Evolutionary conservation across 2,888 invertebrate species (phyloP), one percentile per base, ranked within the genome.

Genomic region (Melikaiella ostensackeni): DNA sequence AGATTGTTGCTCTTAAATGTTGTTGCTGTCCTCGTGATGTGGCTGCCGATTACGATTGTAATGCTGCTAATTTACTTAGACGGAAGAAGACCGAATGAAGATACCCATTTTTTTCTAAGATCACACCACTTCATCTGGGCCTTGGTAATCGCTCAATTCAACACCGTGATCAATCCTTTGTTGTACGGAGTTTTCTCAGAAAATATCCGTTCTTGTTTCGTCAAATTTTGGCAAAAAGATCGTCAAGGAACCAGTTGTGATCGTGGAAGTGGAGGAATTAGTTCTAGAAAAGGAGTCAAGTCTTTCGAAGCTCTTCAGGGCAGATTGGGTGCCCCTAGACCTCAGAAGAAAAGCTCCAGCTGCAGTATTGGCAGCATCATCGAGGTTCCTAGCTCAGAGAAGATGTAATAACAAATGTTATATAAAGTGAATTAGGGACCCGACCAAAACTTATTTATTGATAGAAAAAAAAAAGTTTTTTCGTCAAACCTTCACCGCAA

Each of bases 81-180:
- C 83, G 93, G 93, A 2, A 90, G 92, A 30, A 87, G 93, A 33
- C 89, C 92, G 1, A 92, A 88, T 66, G 92, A 92, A 59, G 93
- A 93, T 82, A 92, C 92, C 0, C 84, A 90, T 50, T 94, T 92
- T 86, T 93, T 93, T 83, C 86, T 94, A 21, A 61, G 82, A 59
- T 93, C 93, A 7, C 92, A 92, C 80, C 93, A 93, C 86, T 93
- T 94, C 84, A 87, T 93, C 27, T 92, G 91, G 88, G 90, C 93
- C 1, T 87, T 94, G 62, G 90, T 92, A 4, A 86, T 93, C 11
- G 93, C 93, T 2, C 92, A 93, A 73, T 85, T 93, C 38, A 94
- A 93, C 86, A 93, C 93, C 1, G 92, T 93, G 16, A 91, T 93
- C 35, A 94, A 93, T 88, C 94, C 94, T 2, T 85, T 94, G 8